These are phyloP conservation scores for Lamellibrachia columna DNA, from an alignment of 2,888 invertebrate species.

Conservation along the genomic window DNA sequence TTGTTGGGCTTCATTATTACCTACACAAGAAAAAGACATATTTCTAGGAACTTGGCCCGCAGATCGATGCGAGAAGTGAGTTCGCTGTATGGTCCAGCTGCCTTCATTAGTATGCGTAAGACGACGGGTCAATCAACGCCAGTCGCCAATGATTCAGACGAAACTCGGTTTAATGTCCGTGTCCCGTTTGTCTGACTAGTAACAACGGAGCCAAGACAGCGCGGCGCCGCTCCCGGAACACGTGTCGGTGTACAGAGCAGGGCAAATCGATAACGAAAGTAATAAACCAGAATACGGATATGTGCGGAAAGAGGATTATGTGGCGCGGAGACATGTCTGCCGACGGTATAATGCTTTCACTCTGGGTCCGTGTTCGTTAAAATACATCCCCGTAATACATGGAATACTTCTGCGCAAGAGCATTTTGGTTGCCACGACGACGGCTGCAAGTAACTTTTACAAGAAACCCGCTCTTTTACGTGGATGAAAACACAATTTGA, in stretches of 20 bases:
- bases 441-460: not conserved
- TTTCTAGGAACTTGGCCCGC: not conserved
- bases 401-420: not conserved
- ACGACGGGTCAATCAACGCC: not conserved
- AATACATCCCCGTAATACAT: not conserved
- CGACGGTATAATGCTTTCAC: not conserved
- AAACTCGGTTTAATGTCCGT: not conserved
- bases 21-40: not conserved
- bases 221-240: not conserved
- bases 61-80: not conserved
- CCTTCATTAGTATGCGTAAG: not conserved
- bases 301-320: not conserved
- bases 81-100: not conserved
- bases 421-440: not conserved
- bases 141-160: not conserved
- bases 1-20: not conserved
- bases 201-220: not conserved
- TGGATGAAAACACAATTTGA: not conserved
- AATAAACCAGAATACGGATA: slow-evolving; percentile 3
- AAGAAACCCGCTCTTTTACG: not conserved
- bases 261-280: not conserved
- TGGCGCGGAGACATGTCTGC: not conserved
- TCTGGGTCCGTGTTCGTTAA: not conserved
- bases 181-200: not conserved
- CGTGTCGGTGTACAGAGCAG: not conserved